These are phyloP conservation scores for Ictidomys tridecemlineatus DNA, from an alignment of 2,113 vertebrate genomes.

Conservation along the genomic window DNA sequence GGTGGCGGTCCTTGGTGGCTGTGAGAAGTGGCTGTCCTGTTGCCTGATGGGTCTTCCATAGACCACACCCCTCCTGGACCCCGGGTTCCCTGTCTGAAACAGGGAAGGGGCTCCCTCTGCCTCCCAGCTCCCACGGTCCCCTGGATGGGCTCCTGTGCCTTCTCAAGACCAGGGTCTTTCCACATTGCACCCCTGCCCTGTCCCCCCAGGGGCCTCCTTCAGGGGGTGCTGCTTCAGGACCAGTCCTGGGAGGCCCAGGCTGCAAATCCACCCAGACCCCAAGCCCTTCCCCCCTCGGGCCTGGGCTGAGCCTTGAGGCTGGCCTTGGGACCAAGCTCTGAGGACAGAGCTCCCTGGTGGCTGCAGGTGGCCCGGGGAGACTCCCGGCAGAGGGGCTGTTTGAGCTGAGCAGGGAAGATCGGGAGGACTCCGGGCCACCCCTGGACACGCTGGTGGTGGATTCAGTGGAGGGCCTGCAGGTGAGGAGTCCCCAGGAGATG, in stretches of 20 bases:
- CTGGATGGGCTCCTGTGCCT: not conserved
- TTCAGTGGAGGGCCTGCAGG: not conserved
- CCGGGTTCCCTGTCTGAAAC: not conserved
- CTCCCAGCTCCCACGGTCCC: rapidly evolving
- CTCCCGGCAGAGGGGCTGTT: too few relatives aligned
- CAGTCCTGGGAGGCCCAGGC: rapidly evolving
- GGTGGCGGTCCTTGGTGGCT: not conserved
- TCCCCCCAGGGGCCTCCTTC: not conserved
- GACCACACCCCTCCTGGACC: not conserved
- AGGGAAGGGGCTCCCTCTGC: not conserved
- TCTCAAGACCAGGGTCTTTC: not conserved
- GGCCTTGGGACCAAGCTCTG: not conserved
- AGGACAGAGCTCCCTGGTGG: not conserved
- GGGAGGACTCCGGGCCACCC: not conserved
- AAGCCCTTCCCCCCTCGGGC: too few relatives aligned
- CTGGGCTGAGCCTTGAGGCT: not conserved
- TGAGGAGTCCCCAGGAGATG: rapidly evolving
- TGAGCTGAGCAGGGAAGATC: not conserved
- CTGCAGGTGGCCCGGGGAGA: not conserved
- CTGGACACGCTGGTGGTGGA: not conserved
- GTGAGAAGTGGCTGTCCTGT: not conserved
- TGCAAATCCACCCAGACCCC: not conserved
- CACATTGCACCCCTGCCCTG: too few relatives aligned
- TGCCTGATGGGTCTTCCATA: not conserved
- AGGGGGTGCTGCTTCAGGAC: not conserved